These are phyloP conservation scores for Chiloscyllium plagiosum DNA, from an alignment of 2,113 vertebrate species.

Conservation along the genomic window DNA sequence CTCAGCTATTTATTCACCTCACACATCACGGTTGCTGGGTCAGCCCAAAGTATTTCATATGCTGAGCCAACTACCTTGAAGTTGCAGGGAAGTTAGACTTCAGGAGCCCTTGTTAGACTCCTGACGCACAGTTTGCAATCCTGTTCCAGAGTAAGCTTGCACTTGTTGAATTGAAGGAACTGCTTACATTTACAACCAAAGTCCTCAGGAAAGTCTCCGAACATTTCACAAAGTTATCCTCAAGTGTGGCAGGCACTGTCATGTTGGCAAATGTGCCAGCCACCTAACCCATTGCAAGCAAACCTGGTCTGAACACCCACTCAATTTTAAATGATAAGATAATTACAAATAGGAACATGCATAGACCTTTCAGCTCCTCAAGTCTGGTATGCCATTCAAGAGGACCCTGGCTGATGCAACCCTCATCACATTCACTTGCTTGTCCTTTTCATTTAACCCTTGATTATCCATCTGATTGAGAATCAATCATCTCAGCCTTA, in stretches of 20 bases:
- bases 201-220: neutral
- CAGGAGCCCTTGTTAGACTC: neutral
- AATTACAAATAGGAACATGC: no score
- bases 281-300: neutral
- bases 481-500: no score
- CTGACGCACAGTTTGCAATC: neutral
- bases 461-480: no score
- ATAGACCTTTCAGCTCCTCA: no score
- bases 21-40: neutral
- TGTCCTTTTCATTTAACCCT: no score
- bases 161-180: neutral
- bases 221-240: neutral
- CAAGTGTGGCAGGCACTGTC: neutral
- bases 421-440: no score
- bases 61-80: neutral
- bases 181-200: neutral
- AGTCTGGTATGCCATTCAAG: no score
- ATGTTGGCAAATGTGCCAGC: neutral
- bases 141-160: neutral
- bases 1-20: conserved; percentile 9
- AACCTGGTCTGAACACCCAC: neutral
- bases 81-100: neutral
- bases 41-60: neutral
- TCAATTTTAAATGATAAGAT: neutral
- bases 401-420: no score